Base-by-base conservation (phyloP, 2,888 invertebrate species). In the Notocelia uddmanniana region DNA sequence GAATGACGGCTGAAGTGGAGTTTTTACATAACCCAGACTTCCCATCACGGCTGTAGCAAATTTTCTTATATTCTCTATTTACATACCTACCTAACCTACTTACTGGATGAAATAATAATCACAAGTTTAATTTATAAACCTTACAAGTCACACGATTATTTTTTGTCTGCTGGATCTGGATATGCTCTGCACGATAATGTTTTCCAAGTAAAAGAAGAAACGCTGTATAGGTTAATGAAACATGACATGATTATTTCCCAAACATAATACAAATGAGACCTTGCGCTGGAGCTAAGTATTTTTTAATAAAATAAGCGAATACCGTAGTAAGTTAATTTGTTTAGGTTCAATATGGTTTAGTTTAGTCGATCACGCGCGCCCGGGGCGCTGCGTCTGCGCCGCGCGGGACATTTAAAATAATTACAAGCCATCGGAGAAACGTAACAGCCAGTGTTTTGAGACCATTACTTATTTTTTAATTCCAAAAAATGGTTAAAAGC, bases 331-430 rank as follows among this genome's bases (percentile, higher is more conserved):
- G 60, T 73, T 70, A 73, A 70, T 73, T 73, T 73, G 70, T 73
- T 69, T 73, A 66, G 73, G 89, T 88, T 89, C 91, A 88, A 89
- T 92, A 92, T 90, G 91, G 91, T 85, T 89, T 62, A 85, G 85
- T 85, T 89, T 57, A 85, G 85, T 85, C 83, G 90, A 90, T 90
- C 88, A 86, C 82, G 86, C 78, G 83, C 80, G 91, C 91, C 92
- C 76, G 82, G 78, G 88, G 91, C 88, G 78, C 75, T 80, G 76
- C 81, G 80, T 83, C 62, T 79, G 83, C 87, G 83, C 85, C 64
- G 52, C 82, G 92, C 94, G 93, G 93, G 92, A 94, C 93, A 93
- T 94, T 94, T 93, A 93, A 93, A 94, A 94, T 94, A 94, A 94
- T 94, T 94, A 94, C 93, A 94, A 94, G 93, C 93, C 92, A 90